Conservation (phyloP, 2,797 vertebrate species). For the Epinephelus coioides region DNA sequence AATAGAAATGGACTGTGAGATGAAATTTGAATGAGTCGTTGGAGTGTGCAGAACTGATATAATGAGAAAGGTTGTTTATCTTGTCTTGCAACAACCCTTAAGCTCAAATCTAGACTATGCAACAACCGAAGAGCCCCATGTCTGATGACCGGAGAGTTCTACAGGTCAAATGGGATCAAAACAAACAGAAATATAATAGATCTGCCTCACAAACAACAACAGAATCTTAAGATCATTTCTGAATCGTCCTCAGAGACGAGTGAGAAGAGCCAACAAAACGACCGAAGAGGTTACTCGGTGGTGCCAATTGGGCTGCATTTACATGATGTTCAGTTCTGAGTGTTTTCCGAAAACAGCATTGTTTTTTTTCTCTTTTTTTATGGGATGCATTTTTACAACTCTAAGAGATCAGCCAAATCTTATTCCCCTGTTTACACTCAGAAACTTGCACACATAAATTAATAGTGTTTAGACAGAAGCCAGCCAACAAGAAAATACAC, state of each 20-base stretch:
- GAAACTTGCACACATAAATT: not conserved
- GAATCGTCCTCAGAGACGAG: not conserved
- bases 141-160: slow-evolving; percentile 20
- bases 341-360: not conserved
- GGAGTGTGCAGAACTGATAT: slow-evolving; percentile 15
- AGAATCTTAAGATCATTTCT: not conserved
- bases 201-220: slow-evolving; percentile 15
- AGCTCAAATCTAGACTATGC: slow-evolving; percentile 9
- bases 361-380: not conserved
- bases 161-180: slow-evolving; percentile 26
- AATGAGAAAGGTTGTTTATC: slow-evolving; percentile 33
- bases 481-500: not conserved
- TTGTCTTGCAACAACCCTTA: slow-evolving; percentile 12
- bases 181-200: slow-evolving; percentile 18
- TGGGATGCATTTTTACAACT: slow-evolving; percentile 2
- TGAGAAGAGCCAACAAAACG: slow-evolving; percentile 9
- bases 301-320: slow-evolving; percentile 9
- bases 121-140: slow-evolving; percentile 7
- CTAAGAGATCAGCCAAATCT: not conserved
- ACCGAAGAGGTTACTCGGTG: not conserved
- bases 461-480: not conserved
- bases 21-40: slow-evolving; percentile 47
- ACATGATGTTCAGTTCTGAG: not conserved
- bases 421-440: not conserved
- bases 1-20: slow-evolving; percentile 43